Base-by-base conservation (phyloP, 2,888 invertebrate genomes). In the Parnassius apollo region DNA sequence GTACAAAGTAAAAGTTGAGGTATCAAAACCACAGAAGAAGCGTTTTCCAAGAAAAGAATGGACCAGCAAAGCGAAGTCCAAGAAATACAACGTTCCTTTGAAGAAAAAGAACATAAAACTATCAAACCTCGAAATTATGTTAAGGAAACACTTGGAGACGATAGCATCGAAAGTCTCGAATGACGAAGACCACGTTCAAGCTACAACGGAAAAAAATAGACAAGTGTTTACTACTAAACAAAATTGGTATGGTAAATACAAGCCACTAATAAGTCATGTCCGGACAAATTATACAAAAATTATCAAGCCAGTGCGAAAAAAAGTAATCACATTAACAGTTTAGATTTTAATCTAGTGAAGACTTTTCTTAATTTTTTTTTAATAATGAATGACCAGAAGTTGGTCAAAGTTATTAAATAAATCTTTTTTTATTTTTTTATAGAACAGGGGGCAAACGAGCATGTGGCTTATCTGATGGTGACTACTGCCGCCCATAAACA, bases 81-180 rank as follows among this genome's bases (percentile, higher is more conserved):
- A 90, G 71, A 90, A 85, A 57, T 91, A 81, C 62, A 88, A 83
- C 11, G 75, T 90, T 13, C 90, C 91, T 0, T 66, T 91, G 44
- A 91, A 91, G 70, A 89, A 83, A 66, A 82, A 81, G 18, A 90
- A 77, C 57, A 87, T 89, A 87, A 89, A 86, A 56, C 69, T 88
- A 8, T 90, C 91, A 0, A 83, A 83, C 57, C 89, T 87, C 11
- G 90, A 90, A 68, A 75, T 81, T 9, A 71, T 85, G 52, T 55
- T 88, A 50, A 78, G 87, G 42, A 88, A 81, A 66, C 72, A 85
- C 51, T 83, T 81, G 0, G 86, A 84, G 42, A 75, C 82, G 22
- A 74, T 71, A 2, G 74, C 71, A 0, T 70, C 69, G 7, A 77
- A 75, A 22, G 63, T 69, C 0, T 68, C 71, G 9, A 71, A 72